phyloP scores from a whole-genome alignment of 2,888 invertebrate genomes.

The Melinopterus prodromus region DNA sequence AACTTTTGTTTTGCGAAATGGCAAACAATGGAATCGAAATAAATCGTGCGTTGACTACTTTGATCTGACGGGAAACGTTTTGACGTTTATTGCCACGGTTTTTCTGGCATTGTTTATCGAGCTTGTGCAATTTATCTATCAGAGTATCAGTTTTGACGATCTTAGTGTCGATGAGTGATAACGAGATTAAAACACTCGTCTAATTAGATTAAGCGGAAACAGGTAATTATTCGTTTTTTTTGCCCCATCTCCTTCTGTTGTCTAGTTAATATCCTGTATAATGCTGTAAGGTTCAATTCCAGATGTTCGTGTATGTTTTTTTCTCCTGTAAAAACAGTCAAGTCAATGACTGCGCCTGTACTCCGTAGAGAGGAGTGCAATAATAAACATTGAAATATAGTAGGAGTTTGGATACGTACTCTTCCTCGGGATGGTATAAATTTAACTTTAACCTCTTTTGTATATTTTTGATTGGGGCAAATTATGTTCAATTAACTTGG shows the following conservation, averaged over 20 bases:
- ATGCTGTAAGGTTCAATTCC: background rate
- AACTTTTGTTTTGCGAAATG: background rate
- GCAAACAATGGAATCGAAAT: background rate
- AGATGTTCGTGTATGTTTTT: background rate
- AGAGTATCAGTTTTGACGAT: too few relatives aligned
- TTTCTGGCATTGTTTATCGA: too few relatives aligned
- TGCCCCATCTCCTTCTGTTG: too few relatives aligned
- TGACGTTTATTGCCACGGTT: too few relatives aligned
- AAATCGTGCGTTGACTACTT: too few relatives aligned
- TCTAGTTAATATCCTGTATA: too few relatives aligned
- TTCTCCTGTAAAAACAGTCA: background rate
- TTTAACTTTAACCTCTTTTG: background rate
- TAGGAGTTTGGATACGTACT: background rate
- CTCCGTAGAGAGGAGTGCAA: background rate
- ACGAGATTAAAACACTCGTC: background rate
- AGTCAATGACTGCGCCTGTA: background rate
- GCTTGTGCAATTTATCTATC: too few relatives aligned
- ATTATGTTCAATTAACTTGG: background rate
- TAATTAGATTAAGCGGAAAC: background rate
- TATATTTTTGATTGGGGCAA: slow-evolving; percentile 4
- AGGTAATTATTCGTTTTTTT: too few relatives aligned
- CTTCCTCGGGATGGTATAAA: background rate
- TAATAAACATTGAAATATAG: background rate
- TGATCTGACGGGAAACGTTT: too few relatives aligned
- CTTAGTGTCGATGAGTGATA: too few relatives aligned